Base-by-base conservation (phyloP, 2,888 invertebrate genomes). In the Charanyca ferruginea region DNA sequence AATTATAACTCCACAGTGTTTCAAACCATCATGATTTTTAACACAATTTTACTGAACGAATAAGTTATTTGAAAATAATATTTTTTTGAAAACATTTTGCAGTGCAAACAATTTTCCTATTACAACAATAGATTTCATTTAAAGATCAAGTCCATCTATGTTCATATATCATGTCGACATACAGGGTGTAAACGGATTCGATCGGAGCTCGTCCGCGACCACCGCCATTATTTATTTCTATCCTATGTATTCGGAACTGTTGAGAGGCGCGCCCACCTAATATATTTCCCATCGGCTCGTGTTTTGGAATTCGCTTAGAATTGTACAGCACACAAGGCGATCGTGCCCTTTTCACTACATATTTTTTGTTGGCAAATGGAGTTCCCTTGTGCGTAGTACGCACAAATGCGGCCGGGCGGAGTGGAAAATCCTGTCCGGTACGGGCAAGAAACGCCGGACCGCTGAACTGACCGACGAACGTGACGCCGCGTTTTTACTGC, bases 341-440 rank as follows among this genome's bases (percentile, higher is more conserved):
- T 73, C 82, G 78, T 80, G 84, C 86, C 89, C 87, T 88, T 87
- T 88, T 85, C 83, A 73, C 83, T 85, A 81, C 84, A 87, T 85
- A 87, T 91, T 93, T 93, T 93, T 94, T 93, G 91, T 85, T 83
- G 81, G 83, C 81, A 94, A 93, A 93, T 93, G 90, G 93, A 93
- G 89, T 93, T 92, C 90, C 84, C 90, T 92, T 91, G 93, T 92
- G 91, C 86, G 86, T 73, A 79, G 77, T 80, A 88, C 87, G 88
- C 89, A 89, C 89, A 91, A 91, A 89, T 86, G 88, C 86, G 88
- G 81, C 81, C 87, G 87, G 85, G 78, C 79, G 84, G 87, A 92
- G 92, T 91, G 90, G 88, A 89, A 91, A 93, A 88, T 86, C 89
- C 89, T 91, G 92, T 92, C 87, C 85, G 78, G 84, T 77, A 65